These are phyloP conservation scores for Lasioglossum baleicum DNA, from an alignment of 1,140 invertebrate species.

Conservation along the genomic window DNA sequence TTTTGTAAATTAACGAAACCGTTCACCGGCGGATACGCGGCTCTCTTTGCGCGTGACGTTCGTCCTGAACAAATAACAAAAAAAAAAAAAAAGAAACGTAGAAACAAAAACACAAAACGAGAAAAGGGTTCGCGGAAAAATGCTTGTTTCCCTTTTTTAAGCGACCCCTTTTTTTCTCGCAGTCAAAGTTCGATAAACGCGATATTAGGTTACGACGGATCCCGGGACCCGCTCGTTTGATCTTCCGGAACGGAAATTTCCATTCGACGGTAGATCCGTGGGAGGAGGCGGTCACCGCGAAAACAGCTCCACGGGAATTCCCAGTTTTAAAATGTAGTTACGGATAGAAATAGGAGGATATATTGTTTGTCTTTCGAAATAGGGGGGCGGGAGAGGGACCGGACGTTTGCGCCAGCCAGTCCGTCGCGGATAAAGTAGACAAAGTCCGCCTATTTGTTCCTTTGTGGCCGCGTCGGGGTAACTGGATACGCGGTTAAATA, in stretches of 20 bases:
- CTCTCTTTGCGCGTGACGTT: background rate
- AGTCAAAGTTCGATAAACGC: slow-evolving; percentile 18
- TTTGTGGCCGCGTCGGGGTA: slow-evolving; percentile 56
- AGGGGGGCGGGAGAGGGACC: background rate
- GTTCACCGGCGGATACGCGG: background rate
- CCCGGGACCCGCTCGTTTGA: slow-evolving; percentile 10
- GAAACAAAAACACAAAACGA: no score
- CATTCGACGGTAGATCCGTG: slow-evolving; percentile 19
- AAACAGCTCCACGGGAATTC: slow-evolving; percentile 29
- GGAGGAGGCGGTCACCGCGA: background rate
- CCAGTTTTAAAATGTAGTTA: slow-evolving; percentile 36
- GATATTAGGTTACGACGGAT: slow-evolving; percentile 32
- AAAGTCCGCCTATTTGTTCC: slow-evolving; percentile 60
- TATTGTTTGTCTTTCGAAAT: slow-evolving; percentile 45
- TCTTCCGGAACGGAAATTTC: slow-evolving; percentile 24
- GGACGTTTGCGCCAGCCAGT: background rate
- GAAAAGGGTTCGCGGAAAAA: background rate
- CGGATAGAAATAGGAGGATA: slow-evolving; percentile 34
- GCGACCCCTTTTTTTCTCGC: background rate
- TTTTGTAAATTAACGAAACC: slow-evolving; percentile 14
- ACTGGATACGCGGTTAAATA: slow-evolving; percentile 65
- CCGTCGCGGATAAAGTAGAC: slow-evolving; percentile 56
- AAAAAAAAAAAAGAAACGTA: no score
- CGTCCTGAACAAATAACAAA: no score
- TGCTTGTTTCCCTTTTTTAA: background rate